Percentiles rank a stretch among this genome's conserved stretches.
These are phyloP conservation scores for human DNA, from an alignment of 2,113 vertebrate genomes.

Conservation along the genomic window DNA sequence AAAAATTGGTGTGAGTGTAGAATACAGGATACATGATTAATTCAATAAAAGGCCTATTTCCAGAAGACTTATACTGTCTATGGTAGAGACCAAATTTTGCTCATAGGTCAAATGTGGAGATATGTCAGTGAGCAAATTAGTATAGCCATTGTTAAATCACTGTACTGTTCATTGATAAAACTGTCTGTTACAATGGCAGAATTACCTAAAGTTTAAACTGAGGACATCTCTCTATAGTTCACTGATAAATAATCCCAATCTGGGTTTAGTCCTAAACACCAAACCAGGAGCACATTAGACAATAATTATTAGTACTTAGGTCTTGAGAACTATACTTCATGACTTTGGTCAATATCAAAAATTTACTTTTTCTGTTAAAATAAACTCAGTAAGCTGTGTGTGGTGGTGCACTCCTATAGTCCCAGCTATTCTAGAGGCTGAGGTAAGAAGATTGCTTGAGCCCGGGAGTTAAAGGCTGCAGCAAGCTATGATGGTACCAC, in stretches of 20 bases:
- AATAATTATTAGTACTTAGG: background rate
- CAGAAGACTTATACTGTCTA: background rate
- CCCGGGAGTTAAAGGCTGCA: too few relatives aligned
- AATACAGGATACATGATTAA: background rate
- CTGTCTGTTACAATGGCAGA: background rate
- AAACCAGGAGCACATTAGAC: background rate
- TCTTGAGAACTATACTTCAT: background rate
- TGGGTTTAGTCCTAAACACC: background rate
- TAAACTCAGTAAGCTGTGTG: too few relatives aligned
- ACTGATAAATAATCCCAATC: background rate
- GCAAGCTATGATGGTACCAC: too few relatives aligned
- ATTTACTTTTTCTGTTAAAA: background rate
- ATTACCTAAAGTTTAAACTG: background rate
- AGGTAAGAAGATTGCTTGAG: too few relatives aligned
- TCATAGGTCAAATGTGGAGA: background rate
- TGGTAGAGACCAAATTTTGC: background rate
- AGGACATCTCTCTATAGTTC: background rate
- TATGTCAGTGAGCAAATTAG: background rate
- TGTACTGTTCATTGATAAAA: background rate
- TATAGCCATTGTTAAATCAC: background rate
- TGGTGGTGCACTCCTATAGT: too few relatives aligned
- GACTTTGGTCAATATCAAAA: background rate
- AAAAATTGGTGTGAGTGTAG: background rate
- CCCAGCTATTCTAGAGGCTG: too few relatives aligned
- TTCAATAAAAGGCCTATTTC: background rate